Percentiles rank a stretch among this genome's conserved stretches.
Conservation (phyloP, 2,888 invertebrate species). For the Adelognathus sp. region DNA sequence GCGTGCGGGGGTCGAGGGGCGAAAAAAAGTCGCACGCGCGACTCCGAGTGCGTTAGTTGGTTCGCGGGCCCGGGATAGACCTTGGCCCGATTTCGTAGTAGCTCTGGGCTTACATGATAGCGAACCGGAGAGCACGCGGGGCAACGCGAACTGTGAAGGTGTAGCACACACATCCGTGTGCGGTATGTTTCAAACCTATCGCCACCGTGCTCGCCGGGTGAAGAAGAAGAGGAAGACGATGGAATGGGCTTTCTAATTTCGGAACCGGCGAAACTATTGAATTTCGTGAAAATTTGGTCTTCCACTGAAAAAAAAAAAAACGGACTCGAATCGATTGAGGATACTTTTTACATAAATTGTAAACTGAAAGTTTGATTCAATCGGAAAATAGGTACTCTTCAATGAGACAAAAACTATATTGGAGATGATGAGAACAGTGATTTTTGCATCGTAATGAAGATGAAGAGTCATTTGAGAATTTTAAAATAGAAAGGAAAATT, state of each 20-base stretch:
- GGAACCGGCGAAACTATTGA: conserved; percentile 3
- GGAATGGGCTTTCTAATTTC: conserved; percentile 52
- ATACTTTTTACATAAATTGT: neutral
- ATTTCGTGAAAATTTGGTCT: neutral
- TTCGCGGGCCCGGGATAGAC: conserved; percentile 45
- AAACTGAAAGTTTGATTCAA: neutral
- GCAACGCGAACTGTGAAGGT: conserved; percentile 49
- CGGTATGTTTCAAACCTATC: neutral
- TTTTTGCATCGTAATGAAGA: too few species aligned
- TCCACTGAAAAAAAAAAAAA: neutral
- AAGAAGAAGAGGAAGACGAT: conserved; percentile 12
- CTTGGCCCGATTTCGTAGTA: conserved; percentile 67
- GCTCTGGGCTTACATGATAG: conserved; percentile 24
- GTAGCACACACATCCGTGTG: conserved; percentile 51
- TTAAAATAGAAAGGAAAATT: too few species aligned
- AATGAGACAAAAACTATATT: too few species aligned
- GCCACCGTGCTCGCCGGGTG: neutral
- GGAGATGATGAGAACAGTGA: too few species aligned
- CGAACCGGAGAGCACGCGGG: conserved; percentile 2
- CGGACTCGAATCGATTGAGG: too few species aligned
- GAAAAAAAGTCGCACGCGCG: conserved; percentile 66
- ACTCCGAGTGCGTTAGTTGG: conserved; percentile 36
- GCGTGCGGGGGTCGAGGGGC: conserved; percentile 53
- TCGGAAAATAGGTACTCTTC: too few species aligned
- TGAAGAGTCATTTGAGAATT: too few species aligned